Evolutionary conservation across 2,113 vertebrate genomes (phyloP).

Genomic region (Ciconia boyciana): DNA sequence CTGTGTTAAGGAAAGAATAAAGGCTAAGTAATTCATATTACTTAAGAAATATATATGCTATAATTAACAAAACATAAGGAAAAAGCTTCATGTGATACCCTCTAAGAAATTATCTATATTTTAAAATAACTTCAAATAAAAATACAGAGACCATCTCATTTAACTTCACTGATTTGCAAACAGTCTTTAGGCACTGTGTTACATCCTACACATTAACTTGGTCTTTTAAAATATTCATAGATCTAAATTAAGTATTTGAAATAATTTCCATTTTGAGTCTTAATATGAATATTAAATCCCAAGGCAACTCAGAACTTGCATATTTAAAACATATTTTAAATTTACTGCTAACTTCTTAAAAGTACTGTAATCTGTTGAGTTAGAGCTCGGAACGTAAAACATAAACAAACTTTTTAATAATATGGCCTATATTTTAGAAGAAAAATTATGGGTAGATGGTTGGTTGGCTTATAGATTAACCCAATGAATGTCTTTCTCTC

Average conservation of each 20-base stretch:
- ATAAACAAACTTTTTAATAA: neutral
- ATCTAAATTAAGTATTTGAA: slow-evolving; percentile 44
- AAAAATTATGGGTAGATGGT: neutral
- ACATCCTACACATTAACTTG: slow-evolving; percentile 21
- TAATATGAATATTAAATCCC: slow-evolving; percentile 24
- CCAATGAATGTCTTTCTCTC: neutral
- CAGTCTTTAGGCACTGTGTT: neutral
- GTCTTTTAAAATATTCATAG: slow-evolving; percentile 57
- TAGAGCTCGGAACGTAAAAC: neutral
- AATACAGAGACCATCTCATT: neutral
- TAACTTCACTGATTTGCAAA: slow-evolving; percentile 26
- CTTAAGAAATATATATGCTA: neutral
- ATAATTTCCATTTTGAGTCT: slow-evolving; percentile 33
- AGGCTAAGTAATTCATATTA: neutral
- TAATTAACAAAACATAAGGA: neutral
- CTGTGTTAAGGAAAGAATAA: neutral
- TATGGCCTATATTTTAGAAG: neutral
- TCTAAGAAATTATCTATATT: neutral
- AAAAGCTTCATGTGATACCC: neutral
- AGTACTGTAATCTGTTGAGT: neutral
- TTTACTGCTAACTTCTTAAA: neutral
- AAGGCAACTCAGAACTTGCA: neutral
- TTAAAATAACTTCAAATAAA: neutral
- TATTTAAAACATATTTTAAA: slow-evolving; percentile 3
- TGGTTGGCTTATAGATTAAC: neutral